Conservation (phyloP, 1,140 invertebrate species). For the Eubasilissa regina region DNA sequence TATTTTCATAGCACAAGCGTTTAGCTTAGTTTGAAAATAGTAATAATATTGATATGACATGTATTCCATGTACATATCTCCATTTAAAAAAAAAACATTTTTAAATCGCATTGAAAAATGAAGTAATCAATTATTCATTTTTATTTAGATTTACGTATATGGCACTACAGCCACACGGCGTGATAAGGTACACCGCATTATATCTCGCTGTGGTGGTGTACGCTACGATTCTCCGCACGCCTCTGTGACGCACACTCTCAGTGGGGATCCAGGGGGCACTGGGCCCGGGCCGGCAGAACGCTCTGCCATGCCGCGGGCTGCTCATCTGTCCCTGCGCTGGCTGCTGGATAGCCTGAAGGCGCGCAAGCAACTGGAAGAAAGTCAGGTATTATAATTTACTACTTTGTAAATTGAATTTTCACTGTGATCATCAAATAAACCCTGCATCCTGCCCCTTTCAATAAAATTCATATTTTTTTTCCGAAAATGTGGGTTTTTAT, state of each 20-base stretch:
- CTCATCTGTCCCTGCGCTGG: slow-evolving; percentile 82
- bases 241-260: slow-evolving; percentile 85
- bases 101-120: too few species aligned
- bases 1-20: too few species aligned
- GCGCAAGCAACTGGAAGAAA: slow-evolving; percentile 75
- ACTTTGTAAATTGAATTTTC: too few species aligned
- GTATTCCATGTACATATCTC: too few species aligned
- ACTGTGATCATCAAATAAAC: too few species aligned
- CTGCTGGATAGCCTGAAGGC: slow-evolving; percentile 80
- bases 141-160: slow-evolving; percentile 76
- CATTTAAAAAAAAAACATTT: too few species aligned
- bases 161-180: slow-evolving; percentile 77
- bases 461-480: too few species aligned
- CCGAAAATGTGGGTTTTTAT: too few species aligned
- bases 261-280: slow-evolving; percentile 72
- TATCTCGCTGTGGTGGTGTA: slow-evolving; percentile 87
- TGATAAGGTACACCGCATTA: slow-evolving; percentile 84
- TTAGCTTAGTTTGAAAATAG: too few species aligned
- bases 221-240: slow-evolving; percentile 83
- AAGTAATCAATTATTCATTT: too few species aligned
- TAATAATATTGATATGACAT: too few species aligned
- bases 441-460: too few species aligned
- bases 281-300: not conserved
- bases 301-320: slow-evolving; percentile 70
- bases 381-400: slow-evolving; percentile 57